Base-by-base conservation (phyloP, 1,140 invertebrate species). In the Triops cancriformis region DNA sequence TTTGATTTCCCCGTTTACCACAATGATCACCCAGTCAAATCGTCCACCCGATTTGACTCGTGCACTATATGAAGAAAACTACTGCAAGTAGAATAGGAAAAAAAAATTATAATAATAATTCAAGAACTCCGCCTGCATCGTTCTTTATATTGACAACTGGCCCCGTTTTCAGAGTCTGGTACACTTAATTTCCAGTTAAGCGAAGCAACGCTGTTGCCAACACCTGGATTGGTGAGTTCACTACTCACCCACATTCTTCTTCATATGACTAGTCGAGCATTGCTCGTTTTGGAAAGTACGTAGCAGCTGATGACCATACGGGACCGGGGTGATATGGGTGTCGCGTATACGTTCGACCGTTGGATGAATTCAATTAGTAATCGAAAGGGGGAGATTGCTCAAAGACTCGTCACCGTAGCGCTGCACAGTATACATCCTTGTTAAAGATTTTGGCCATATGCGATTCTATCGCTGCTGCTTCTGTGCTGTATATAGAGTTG, bases 331-430 rank as follows among this genome's bases (percentile, higher is more conserved):
- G 51, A 64, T 64, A 64, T 23, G 14, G 51, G 51, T 4, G 14
- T 64, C 14, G 51, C 14, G 51, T 6, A 18, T 64, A n/a, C 6
- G 1, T 18, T 64, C 51, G 51, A 64, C 51, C 51, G 51, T 64
- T 64, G 14, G 51, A 64, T 64, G 51, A 64, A 64, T 64, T 64
- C 51, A 64, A 64, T 64, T 64, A 64, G 51, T 64, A 64, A 64
- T 64, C 51, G 51, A 64, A 37, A 37, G 31, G 31, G 31, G 51
- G 51, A 23, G 51, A 64, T 64, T 64, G 51, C 51, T 64, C 51
- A 64, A 64, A 64, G 51, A 64, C 18, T 64, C 51, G 51, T 64
- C 51, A 23, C 23, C 23, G 51, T 64, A 37, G 31, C 31, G 7
- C 31, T 37, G 31, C 31, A 37, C 31, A 37, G 31, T 7, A 37